A percentile compares a stretch with the other conserved stretches of the same genome.
phyloP scores from a whole-genome alignment of 2,888 invertebrate genomes.

The Xestia xanthographa region DNA sequence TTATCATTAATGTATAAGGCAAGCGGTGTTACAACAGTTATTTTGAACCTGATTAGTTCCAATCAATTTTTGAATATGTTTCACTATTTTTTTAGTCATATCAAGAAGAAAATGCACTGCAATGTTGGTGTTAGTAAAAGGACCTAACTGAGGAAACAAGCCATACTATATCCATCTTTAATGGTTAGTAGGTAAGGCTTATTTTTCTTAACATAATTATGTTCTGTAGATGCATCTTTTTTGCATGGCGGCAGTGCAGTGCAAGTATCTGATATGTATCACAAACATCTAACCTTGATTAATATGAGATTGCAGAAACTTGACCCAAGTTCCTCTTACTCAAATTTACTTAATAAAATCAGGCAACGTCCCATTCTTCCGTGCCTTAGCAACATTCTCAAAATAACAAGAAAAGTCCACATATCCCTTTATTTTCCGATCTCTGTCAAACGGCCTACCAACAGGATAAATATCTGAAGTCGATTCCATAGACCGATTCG shows the following conservation, averaged over 20 bases:
- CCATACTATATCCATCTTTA: not conserved
- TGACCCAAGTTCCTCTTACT: not conserved
- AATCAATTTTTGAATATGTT: not conserved
- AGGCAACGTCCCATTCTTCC: slow-evolving; percentile 92
- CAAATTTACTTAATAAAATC: slow-evolving; percentile 87
- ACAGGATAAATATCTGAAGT: slow-evolving; percentile 84
- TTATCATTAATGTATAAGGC: not conserved
- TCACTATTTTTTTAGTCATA: not conserved
- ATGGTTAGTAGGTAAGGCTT: not conserved
- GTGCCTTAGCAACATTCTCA: slow-evolving; percentile 92
- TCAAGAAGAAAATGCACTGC: not conserved
- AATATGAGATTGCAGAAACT: not conserved
- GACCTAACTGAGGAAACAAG: not conserved
- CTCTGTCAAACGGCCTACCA: slow-evolving; percentile 89
- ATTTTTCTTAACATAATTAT: not conserved
- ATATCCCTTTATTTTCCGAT: slow-evolving; percentile 94
- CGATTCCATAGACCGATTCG: slow-evolving; percentile 85
- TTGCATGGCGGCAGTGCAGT: not conserved
- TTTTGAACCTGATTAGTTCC: not conserved
- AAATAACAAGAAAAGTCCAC: slow-evolving; percentile 96
- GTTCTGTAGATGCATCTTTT: not conserved
- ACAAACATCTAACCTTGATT: not conserved
- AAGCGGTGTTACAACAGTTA: not conserved
- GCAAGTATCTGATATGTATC: slow-evolving; percentile 3
- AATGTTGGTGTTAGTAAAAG: not conserved